phyloP scores from a whole-genome alignment of 2,797 vertebrate species.

The Pseudocheirus occidentalis region DNA sequence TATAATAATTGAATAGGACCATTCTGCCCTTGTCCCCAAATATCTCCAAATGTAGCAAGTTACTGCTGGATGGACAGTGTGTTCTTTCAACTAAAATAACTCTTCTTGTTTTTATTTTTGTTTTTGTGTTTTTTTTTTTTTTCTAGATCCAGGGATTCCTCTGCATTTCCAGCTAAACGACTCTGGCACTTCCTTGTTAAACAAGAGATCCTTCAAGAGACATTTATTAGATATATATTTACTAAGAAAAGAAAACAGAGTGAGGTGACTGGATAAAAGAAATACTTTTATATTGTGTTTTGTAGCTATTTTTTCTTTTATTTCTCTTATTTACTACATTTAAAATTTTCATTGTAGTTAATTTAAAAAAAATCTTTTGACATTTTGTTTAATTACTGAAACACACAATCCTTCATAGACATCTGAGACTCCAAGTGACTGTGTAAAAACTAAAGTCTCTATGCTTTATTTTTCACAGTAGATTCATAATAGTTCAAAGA shows the following conservation, averaged over 20 bases:
- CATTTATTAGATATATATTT: conserved; percentile 97
- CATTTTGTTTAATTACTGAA: not conserved
- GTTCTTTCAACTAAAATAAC: conserved; percentile 25
- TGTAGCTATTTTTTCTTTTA: conserved; percentile 45
- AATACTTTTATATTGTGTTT: not conserved
- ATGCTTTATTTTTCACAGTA: conserved; percentile 40
- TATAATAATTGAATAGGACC: not conserved
- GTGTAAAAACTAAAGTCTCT: conserved; percentile 43
- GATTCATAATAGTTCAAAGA: not conserved
- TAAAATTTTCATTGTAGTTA: conserved; percentile 64
- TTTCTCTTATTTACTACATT: conserved; percentile 57
- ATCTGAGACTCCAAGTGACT: not conserved
- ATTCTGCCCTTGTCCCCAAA: not conserved
- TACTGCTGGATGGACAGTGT: conserved; percentile 25
- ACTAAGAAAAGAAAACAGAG: conserved; percentile 99
- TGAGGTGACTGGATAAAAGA: conserved; percentile 89
- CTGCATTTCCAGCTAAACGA: conserved; percentile 94
- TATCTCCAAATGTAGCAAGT: not conserved
- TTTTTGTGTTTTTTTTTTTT: too few relatives aligned
- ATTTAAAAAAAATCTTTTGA: not conserved
- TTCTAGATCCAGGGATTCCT: conserved; percentile 92
- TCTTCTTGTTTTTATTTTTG: not conserved
- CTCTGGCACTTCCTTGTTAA: conserved; percentile 99
- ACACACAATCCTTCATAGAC: not conserved
- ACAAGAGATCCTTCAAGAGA: conserved; percentile 97